Conservation (phyloP, 2,797 vertebrate species). For the Falco cherrug region DNA sequence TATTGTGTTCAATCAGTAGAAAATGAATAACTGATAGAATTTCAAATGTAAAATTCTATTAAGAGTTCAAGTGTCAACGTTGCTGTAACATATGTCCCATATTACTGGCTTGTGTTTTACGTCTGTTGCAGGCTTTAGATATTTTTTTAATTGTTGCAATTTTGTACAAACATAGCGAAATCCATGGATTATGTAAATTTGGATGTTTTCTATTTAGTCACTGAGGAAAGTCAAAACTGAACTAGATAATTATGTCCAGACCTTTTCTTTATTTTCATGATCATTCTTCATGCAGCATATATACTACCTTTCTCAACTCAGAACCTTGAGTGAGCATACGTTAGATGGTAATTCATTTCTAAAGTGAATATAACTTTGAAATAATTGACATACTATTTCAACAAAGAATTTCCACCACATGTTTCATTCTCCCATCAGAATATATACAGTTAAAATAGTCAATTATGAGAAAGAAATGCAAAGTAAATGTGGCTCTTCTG, state of each 20-base stretch:
- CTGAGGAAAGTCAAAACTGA: conserved; percentile 52
- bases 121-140: background rate
- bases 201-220: conserved; percentile 49
- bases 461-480: background rate
- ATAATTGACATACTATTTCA: background rate
- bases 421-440: background rate
- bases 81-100: background rate
- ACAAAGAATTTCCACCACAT: background rate
- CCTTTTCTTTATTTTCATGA: conserved; percentile 17
- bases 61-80: conserved; percentile 10
- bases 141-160: conserved; percentile 40
- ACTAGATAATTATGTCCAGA: conserved; percentile 58
- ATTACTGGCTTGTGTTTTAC: conserved; percentile 28
- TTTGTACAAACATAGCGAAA: conserved; percentile 47
- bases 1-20: conserved; percentile 18
- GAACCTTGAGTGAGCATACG: background rate
- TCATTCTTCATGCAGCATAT: background rate
- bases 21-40: conserved; percentile 36
- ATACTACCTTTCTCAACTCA: background rate
- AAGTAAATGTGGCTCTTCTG: background rate
- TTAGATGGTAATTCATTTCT: background rate
- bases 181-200: conserved; percentile 40
- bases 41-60: conserved; percentile 56
- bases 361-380: background rate
- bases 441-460: background rate